These are phyloP conservation scores for Erebia palarica DNA, from an alignment of 2,888 invertebrate genomes.

Conservation along the genomic window DNA sequence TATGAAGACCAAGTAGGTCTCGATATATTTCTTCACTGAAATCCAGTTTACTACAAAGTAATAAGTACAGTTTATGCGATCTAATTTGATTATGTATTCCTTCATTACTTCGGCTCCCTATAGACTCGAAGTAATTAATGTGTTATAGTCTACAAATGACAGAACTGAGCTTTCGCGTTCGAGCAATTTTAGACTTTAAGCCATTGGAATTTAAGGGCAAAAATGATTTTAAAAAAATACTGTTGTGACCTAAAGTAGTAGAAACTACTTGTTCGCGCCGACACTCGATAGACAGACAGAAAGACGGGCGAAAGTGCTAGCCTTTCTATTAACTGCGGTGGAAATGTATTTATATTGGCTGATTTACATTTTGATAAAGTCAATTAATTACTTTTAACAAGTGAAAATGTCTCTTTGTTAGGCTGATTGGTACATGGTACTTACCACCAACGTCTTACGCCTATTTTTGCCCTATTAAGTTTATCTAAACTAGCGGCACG, in stretches of 20 bases:
- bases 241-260: constrained; percentile 14
- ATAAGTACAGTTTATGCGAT: constrained; percentile 15
- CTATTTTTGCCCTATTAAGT: not conserved
- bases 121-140: constrained; percentile 26
- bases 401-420: constrained; percentile 13
- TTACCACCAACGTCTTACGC: not conserved
- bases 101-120: constrained; percentile 27
- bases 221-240: not conserved
- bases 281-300: constrained; percentile 32
- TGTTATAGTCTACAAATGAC: not conserved
- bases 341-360: constrained; percentile 23
- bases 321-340: constrained; percentile 30
- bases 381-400: constrained; percentile 22
- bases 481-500: too few species aligned
- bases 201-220: not conserved
- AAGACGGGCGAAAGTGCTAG: constrained; percentile 32
- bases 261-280: constrained; percentile 33
- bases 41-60: not conserved
- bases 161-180: not conserved
- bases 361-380: constrained; percentile 29
- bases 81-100: constrained; percentile 32
- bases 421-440: constrained; percentile 7
- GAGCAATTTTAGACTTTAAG: not conserved
- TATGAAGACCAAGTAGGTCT: too few species aligned
- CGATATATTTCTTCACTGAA: not conserved